Evolutionary conservation across 2,888 invertebrate genomes (phyloP).

Genomic region (Plagodis pulveraria): DNA sequence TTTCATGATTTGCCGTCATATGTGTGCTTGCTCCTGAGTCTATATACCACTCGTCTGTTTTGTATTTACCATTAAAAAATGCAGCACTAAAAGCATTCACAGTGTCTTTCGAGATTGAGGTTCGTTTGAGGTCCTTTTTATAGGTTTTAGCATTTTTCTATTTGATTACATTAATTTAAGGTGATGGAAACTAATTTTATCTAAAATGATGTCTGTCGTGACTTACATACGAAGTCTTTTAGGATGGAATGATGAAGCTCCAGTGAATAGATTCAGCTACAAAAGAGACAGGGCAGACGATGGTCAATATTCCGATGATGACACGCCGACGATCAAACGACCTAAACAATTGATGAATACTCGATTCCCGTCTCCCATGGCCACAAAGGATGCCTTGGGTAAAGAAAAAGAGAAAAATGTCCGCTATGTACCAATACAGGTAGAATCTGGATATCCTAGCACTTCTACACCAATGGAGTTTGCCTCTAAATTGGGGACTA

Average conservation of each 20-base stretch:
- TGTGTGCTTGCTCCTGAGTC: no score
- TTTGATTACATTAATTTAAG: constrained; percentile 41
- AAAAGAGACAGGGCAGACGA: constrained; percentile 79
- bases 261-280: constrained; percentile 59
- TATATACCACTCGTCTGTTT: no score
- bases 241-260: constrained; percentile 66
- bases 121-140: constrained; percentile 50
- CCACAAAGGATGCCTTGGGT: constrained; percentile 59
- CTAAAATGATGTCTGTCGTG: constrained; percentile 77
- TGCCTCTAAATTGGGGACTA: constrained; percentile 41
- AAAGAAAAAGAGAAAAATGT: constrained; percentile 51
- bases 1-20: no score
- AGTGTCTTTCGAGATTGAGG: constrained; percentile 49
- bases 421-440: constrained; percentile 72
- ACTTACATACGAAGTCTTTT: constrained; percentile 73
- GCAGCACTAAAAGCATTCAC: no score
- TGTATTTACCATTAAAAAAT: no score
- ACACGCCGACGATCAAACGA: constrained; percentile 68
- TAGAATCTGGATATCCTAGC: constrained; percentile 68
- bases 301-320: constrained; percentile 72
- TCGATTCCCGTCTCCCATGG: constrained; percentile 66
- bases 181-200: constrained; percentile 69
- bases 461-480: constrained; percentile 75
- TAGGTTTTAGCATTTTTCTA: constrained; percentile 36
- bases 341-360: constrained; percentile 66